These are phyloP conservation scores for Rhingia rostrata DNA, from an alignment of 2,888 invertebrate genomes.

Conservation along the genomic window DNA sequence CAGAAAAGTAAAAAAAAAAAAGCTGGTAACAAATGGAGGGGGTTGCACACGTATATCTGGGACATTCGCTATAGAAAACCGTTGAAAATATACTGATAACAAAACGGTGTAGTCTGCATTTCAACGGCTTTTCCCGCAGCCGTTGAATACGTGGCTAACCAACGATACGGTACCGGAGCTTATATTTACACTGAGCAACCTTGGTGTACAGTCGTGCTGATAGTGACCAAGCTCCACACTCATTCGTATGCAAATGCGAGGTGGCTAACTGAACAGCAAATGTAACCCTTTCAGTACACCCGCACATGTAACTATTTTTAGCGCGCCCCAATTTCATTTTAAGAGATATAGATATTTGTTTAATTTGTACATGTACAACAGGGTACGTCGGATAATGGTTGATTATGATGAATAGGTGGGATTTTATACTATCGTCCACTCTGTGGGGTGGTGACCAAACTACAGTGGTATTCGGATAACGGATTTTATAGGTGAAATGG, in stretches of 20 bases:
- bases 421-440: conserved; percentile 49
- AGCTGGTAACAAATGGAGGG: conserved; percentile 55
- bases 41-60: conserved; percentile 54
- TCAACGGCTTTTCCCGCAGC: conserved; percentile 36
- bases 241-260: conserved; percentile 56
- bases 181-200: conserved; percentile 68
- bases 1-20: conserved; percentile 41
- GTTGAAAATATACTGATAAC: conserved; percentile 67
- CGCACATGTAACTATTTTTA: conserved; percentile 50
- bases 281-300: conserved; percentile 41
- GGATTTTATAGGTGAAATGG: background rate
- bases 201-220: conserved; percentile 54
- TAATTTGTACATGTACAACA: conserved; percentile 2
- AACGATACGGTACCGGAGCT: conserved; percentile 26
- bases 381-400: conserved; percentile 29
- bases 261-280: conserved; percentile 31
- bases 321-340: conserved; percentile 52
- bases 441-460: conserved; percentile 23
- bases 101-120: conserved; percentile 43
- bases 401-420: conserved; percentile 53
- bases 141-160: conserved; percentile 53
- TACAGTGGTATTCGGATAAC: conserved; percentile 9
- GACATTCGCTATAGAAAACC: conserved; percentile 60
- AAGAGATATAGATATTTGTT: conserved; percentile 22
- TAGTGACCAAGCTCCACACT: conserved; percentile 63